Percentiles rank a stretch among this genome's conserved stretches.
phyloP scores from a whole-genome alignment of 1,140 invertebrate species.

The Marisa cornuarietis region DNA sequence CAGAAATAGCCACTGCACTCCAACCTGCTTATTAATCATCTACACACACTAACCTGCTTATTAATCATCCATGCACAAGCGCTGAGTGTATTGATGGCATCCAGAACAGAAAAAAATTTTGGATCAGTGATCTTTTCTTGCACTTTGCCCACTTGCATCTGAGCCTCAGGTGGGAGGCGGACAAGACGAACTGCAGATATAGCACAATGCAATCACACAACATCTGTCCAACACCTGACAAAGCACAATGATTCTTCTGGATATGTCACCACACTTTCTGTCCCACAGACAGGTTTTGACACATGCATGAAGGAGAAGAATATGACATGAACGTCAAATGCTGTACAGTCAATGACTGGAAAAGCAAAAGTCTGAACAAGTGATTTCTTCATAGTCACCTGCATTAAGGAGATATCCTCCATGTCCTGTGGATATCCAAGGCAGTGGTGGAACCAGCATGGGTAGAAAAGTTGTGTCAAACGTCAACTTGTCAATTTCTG shows the following conservation, averaged over 20 bases:
- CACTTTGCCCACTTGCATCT: constrained; percentile 70
- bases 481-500: constrained; percentile 71
- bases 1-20: not conserved
- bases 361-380: too few relatives aligned
- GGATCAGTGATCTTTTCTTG: constrained; percentile 70
- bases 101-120: constrained; percentile 84
- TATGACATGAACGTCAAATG: not conserved
- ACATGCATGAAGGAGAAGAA: not conserved
- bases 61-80: constrained; percentile 94
- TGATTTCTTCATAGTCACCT: constrained; percentile 68
- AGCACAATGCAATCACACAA: too few relatives aligned
- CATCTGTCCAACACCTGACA: too few relatives aligned
- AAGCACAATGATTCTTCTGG: too few relatives aligned
- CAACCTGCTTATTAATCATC: not conserved
- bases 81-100: constrained; percentile 90
- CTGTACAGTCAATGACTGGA: too few relatives aligned
- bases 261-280: not conserved
- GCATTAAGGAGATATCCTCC: constrained; percentile 82
- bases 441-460: constrained; percentile 81
- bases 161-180: constrained; percentile 68
- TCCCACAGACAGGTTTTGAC: not conserved
- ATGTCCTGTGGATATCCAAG: constrained; percentile 75
- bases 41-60: constrained; percentile 52
- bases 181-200: constrained; percentile 42
- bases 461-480: constrained; percentile 80